phyloP scores from a whole-genome alignment of 2,797 vertebrate genomes.

The Sylvilagus floridanus region DNA sequence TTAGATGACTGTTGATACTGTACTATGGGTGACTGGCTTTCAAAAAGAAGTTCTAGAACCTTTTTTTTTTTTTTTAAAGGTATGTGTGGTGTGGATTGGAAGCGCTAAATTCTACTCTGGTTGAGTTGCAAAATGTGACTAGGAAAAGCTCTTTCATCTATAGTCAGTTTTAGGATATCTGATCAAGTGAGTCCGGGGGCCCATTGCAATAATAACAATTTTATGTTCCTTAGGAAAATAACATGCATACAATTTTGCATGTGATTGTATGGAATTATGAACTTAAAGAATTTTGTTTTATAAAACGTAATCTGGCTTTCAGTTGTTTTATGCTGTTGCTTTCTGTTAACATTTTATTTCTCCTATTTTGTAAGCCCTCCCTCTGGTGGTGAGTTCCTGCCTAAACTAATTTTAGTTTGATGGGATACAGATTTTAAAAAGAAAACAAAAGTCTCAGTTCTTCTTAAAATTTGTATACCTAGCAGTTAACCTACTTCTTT shows the following conservation, averaged over 20 bases:
- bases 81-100: neutral
- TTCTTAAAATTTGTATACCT: neutral
- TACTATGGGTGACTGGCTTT: slow-evolving; percentile 9
- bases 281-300: slow-evolving; percentile 47
- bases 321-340: neutral
- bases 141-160: neutral
- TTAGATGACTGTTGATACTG: slow-evolving; percentile 1
- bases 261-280: neutral
- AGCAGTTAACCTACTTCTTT: slow-evolving; percentile 42
- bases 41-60: neutral
- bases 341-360: slow-evolving; percentile 52
- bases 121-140: neutral
- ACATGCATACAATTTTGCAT: neutral
- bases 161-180: neutral
- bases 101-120: neutral
- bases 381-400: slow-evolving; percentile 61
- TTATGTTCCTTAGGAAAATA: slow-evolving; percentile 36
- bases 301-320: neutral
- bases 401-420: slow-evolving; percentile 38
- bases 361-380: slow-evolving; percentile 68
- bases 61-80: neutral
- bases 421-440: slow-evolving; percentile 24
- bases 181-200: neutral
- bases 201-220: neutral
- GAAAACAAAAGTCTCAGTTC: neutral